A percentile compares a stretch with the other conserved stretches of the same genome.
Conservation (phyloP, 2,113 vertebrate species). For the Pyxicephalus adspersus region DNA sequence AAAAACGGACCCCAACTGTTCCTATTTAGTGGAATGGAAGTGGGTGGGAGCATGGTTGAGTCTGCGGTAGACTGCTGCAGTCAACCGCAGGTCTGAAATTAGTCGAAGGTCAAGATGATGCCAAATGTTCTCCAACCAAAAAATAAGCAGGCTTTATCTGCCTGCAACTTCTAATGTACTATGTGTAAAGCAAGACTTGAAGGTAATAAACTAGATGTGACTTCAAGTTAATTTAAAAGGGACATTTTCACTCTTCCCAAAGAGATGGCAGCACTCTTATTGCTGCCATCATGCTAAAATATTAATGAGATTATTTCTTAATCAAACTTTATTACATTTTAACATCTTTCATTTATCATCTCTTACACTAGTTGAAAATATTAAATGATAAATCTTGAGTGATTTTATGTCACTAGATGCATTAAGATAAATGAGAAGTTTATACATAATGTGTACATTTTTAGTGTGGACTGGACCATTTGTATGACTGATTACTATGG, state of each 20-base stretch:
- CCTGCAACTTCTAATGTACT: too few relatives aligned
- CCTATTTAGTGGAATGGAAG: too few relatives aligned
- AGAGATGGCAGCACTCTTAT: too few relatives aligned
- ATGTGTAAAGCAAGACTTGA: too few relatives aligned
- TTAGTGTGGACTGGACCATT: neutral
- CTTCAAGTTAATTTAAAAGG: conserved; percentile 19
- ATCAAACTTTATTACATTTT: conserved; percentile 38
- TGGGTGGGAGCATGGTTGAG: too few relatives aligned
- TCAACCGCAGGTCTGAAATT: too few relatives aligned
- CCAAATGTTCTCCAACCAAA: too few relatives aligned
- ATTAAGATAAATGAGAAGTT: conserved; percentile 14
- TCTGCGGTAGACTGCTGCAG: too few relatives aligned
- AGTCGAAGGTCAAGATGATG: too few relatives aligned
- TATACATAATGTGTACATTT: conserved; percentile 18
- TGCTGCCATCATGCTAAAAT: conserved; percentile 16
- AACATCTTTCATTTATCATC: conserved; percentile 38
- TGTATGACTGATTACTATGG: conserved; percentile 1
- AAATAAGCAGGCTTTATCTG: too few relatives aligned
- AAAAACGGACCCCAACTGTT: too few relatives aligned
- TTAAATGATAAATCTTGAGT: conserved; percentile 11
- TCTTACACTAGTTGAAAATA: neutral
- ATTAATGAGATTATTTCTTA: conserved; percentile 34
- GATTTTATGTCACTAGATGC: neutral
- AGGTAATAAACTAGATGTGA: too few relatives aligned
- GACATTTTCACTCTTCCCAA: conserved; percentile 7